Conservation (phyloP, 1,140 invertebrate species). For the Drosophila nebulosa region DNA sequence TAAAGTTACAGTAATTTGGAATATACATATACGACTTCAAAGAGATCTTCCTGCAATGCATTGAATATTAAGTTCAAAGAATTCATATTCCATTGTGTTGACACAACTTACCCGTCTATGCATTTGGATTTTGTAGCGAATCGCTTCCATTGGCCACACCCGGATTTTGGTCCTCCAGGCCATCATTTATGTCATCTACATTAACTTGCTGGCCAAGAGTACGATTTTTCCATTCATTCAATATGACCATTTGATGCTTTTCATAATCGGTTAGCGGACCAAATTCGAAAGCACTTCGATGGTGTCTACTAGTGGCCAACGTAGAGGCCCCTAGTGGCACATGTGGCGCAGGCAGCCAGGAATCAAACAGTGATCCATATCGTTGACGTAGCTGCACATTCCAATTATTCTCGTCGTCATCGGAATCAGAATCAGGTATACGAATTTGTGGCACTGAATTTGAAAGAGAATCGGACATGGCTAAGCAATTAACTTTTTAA, state of each 20-base stretch:
- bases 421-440: neutral
- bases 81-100: neutral
- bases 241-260: neutral
- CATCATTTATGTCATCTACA: neutral
- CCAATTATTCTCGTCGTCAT: neutral
- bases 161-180: neutral
- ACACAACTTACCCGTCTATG: neutral
- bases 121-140: neutral
- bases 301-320: too few relatives aligned
- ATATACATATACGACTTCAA: too few relatives aligned
- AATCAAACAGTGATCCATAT: neutral
- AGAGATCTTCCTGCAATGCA: too few relatives aligned
- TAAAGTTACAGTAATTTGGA: too few relatives aligned
- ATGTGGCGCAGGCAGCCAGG: neutral
- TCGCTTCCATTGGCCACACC: neutral
- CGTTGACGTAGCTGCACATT: neutral
- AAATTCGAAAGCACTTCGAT: neutral
- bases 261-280: neutral
- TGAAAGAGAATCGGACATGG: conserved; percentile 35
- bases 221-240: neutral
- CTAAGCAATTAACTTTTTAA: neutral
- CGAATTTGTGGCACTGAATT: conserved; percentile 27
- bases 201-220: neutral
- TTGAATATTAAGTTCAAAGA: too few relatives aligned
- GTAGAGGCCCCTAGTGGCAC: too few relatives aligned